A percentile compares a stretch with the other conserved stretches of the same genome.
Evolutionary conservation across 2,797 vertebrate genomes (phyloP).

Genomic region (Peromyscus melanophrys): DNA sequence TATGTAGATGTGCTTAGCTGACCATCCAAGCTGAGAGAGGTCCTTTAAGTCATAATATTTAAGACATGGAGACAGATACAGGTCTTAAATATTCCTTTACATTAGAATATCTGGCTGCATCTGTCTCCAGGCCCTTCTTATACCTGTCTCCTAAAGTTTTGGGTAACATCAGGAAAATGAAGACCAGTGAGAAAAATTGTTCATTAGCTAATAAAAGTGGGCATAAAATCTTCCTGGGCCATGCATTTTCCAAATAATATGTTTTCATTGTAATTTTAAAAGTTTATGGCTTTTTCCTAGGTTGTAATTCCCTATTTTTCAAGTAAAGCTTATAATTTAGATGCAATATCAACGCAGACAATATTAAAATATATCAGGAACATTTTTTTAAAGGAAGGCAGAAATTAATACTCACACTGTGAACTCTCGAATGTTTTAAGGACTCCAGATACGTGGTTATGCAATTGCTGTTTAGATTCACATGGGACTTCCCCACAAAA

Average conservation of each 20-base stretch:
- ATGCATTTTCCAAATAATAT: not conserved
- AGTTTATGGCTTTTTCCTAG: not conserved
- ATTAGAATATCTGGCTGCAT: not conserved
- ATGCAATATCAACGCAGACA: not conserved
- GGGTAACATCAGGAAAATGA: not conserved
- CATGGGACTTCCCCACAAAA: not conserved
- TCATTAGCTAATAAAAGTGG: not conserved
- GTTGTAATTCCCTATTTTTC: not conserved
- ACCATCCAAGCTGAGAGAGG: not conserved
- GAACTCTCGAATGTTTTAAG: constrained; percentile 9
- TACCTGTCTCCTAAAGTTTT: not conserved
- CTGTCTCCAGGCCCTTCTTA: not conserved
- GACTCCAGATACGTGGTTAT: not conserved
- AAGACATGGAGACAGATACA: not conserved
- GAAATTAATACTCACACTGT: constrained; percentile 47
- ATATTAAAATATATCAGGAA: not conserved
- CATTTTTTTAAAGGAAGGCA: not conserved
- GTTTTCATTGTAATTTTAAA: not conserved
- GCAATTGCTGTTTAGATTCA: constrained; percentile 1
- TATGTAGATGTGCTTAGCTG: not conserved
- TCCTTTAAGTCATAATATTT: not conserved
- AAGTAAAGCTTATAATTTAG: not conserved
- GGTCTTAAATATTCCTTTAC: not conserved
- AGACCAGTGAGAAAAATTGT: not conserved
- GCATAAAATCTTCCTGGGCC: not conserved